phyloP scores from a whole-genome alignment of 1,140 invertebrate genomes.

The Drosophila miranda region DNA sequence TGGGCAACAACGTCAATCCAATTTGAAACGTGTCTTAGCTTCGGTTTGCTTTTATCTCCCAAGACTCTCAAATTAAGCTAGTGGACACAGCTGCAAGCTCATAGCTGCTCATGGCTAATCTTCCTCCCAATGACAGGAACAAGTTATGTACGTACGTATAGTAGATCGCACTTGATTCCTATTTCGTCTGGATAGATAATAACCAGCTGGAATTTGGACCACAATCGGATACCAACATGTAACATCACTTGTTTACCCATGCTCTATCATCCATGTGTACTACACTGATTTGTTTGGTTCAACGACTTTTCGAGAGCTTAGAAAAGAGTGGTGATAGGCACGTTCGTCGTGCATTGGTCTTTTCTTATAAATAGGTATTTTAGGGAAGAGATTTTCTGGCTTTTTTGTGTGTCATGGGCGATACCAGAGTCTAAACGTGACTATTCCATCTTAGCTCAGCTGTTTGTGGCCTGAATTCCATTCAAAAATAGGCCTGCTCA shows the following conservation, averaged over 20 bases:
- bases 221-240: constrained; percentile 5
- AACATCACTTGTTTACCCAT: constrained; percentile 1
- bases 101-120: constrained; percentile 3
- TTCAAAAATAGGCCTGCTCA: constrained; percentile 30
- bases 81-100: constrained; percentile 26
- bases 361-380: constrained; percentile 22
- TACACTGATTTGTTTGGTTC: constrained; percentile 13
- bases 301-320: constrained; percentile 23
- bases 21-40: constrained; percentile 13
- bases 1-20: neutral
- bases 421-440: constrained; percentile 21
- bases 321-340: constrained; percentile 14
- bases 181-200: neutral
- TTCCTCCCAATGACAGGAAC: neutral
- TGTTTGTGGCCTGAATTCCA: constrained; percentile 5
- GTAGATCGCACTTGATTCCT: no score
- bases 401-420: constrained; percentile 7
- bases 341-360: constrained; percentile 25
- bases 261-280: constrained; percentile 1
- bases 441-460: neutral
- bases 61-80: neutral
- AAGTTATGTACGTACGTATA: no score
- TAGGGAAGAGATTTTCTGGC: neutral
- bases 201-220: neutral
- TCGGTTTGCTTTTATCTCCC: constrained; percentile 21